Conservation (phyloP, 2,888 invertebrate genomes). For the Tridacna crocea region DNA sequence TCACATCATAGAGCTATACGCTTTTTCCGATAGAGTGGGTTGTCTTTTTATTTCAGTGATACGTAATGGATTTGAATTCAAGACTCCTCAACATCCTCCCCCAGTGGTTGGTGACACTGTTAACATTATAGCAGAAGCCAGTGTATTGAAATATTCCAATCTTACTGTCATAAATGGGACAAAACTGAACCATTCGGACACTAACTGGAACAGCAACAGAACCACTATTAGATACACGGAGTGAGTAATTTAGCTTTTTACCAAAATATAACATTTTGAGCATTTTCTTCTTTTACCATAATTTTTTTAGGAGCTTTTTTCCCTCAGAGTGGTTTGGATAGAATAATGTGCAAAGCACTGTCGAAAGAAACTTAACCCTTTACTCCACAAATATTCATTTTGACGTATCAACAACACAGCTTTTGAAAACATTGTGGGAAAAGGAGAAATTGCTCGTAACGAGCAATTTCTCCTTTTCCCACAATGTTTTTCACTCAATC, state of each 20-base stretch:
- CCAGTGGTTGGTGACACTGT: slow-evolving; percentile 62
- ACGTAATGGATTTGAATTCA: slow-evolving; percentile 57
- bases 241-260: slow-evolving; percentile 23
- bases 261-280: too few species aligned
- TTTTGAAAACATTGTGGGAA: neutral
- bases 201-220: slow-evolving; percentile 39
- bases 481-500: too few species aligned
- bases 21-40: too few species aligned
- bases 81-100: slow-evolving; percentile 4
- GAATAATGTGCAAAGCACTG: too few species aligned
- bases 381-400: neutral
- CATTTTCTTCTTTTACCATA: neutral
- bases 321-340: too few species aligned
- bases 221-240: neutral
- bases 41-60: neutral
- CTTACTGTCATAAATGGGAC: slow-evolving; percentile 50
- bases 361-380: too few species aligned
- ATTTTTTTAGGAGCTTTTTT: neutral
- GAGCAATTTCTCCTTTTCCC: too few species aligned
- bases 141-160: slow-evolving; percentile 63
- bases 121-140: slow-evolving; percentile 58
- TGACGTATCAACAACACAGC: neutral
- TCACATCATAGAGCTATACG: too few species aligned
- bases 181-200: neutral
- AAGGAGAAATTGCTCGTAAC: neutral